These are phyloP conservation scores for Aphidoletes aphidimyza DNA, from an alignment of 2,888 invertebrate species.

Conservation along the genomic window DNA sequence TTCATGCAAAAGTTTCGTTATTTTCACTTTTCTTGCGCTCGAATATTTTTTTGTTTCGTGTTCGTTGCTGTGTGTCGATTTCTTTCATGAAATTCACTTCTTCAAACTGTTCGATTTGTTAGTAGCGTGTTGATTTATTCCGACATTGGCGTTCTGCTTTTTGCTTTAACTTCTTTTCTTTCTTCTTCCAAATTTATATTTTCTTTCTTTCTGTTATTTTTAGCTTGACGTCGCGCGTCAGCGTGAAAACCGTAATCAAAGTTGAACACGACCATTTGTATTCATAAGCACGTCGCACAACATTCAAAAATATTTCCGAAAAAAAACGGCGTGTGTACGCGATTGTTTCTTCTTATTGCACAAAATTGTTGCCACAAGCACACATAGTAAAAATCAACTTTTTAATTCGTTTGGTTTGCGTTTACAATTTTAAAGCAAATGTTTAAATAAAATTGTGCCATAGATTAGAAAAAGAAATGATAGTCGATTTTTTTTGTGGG, in stretches of 20 bases:
- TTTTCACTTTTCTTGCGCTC: not conserved
- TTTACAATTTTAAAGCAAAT: not conserved
- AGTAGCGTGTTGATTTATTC: constrained; percentile 25
- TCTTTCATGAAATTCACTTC: not conserved
- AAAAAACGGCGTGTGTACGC: too few relatives aligned
- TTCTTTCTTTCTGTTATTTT: not conserved
- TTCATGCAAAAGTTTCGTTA: not conserved
- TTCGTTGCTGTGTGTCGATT: not conserved
- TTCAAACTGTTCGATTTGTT: not conserved
- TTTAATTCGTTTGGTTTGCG: not conserved
- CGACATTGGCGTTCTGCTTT: constrained; percentile 2
- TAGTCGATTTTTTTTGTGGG: too few relatives aligned
- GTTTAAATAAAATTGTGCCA: not conserved
- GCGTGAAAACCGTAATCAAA: not conserved
- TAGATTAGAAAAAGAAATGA: not conserved
- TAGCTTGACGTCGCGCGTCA: not conserved
- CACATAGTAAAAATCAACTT: too few relatives aligned
- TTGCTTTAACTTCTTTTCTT: not conserved
- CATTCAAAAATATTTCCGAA: not conserved
- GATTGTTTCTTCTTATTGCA: too few relatives aligned
- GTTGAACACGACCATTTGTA: not conserved
- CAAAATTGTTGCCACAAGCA: too few relatives aligned
- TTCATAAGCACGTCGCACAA: not conserved
- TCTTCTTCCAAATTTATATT: too few relatives aligned
- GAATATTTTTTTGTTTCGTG: not conserved